Base-by-base conservation (phyloP, 2,797 vertebrate genomes). In the Helostoma temminkii region DNA sequence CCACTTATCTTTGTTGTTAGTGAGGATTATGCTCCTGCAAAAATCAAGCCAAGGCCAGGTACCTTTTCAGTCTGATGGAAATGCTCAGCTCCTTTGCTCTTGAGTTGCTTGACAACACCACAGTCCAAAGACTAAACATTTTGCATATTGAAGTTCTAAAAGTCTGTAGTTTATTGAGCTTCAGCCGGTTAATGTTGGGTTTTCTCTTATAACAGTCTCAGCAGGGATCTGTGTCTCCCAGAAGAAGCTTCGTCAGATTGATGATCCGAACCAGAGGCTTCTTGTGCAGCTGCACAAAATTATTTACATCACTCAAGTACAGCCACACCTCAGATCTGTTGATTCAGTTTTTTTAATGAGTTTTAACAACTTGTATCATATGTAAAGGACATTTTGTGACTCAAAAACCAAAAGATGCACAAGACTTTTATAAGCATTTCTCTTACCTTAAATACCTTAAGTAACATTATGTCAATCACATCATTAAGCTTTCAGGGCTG, bases 241-340 rank as follows among this genome's bases (percentile, higher is more conserved):
- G 76, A 95, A 93, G 85, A 97, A 95, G 80, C 93, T 98, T 22
- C 83, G 88, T 12, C 94, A 97, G 92, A 97, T 97, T 50, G 93
- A 95, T 24, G 98, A 98, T 82, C 96, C 96, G 34, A 92, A 95
- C 81, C 95, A 97, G 83, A 94, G 94, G 86, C 95, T 97, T 68
- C 92, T 98, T 36, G 77, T 94, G 76, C 95, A 97, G 87, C 92
- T 97, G 68, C 96, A 98, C 89, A 97, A 97, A 91, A 93, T 99
- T 71, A 91, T 98, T 81, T 97, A 94, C 76, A 94, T 97, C 88
- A 94, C 94, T 55, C 96, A 97, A 91, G 96, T 97, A 65, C 32
- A 50, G n/a, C 52, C n/a, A 28, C 39, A 50, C 16, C 11, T 37
- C 36, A 30, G 4, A 18, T 18, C 14, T 7, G 14, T 39, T 39